Percentiles rank a stretch among this genome's conserved stretches.
Evolutionary conservation across 2,113 vertebrate species (phyloP).

Genomic region (Salvelinus namaycush): DNA sequence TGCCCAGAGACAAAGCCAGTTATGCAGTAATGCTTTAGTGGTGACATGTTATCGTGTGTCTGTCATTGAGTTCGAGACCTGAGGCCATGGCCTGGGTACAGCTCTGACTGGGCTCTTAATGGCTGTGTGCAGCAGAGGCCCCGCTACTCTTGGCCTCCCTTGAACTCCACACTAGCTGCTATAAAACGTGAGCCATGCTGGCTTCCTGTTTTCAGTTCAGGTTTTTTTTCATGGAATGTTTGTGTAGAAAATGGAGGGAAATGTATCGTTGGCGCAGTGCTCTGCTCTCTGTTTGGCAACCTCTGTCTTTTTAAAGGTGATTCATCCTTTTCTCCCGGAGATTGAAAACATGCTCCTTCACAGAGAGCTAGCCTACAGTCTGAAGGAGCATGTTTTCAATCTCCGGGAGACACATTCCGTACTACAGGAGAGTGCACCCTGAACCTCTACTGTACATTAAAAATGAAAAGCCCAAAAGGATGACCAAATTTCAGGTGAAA

Average conservation of each 20-base stretch:
- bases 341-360: constrained; percentile 4
- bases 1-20: too few species aligned
- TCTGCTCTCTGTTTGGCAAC: background rate
- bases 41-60: too few species aligned
- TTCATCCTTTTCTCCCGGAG: background rate
- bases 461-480: too few species aligned
- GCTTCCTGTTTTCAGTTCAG: constrained; percentile 1
- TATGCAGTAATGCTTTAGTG: too few species aligned
- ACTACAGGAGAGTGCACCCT: too few species aligned
- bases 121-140: background rate
- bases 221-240: background rate
- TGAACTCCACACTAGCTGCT: background rate
- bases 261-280: background rate
- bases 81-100: too few species aligned
- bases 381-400: background rate
- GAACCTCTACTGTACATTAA: too few species aligned
- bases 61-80: too few species aligned
- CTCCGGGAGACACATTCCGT: background rate
- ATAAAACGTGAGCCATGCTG: constrained; percentile 1
- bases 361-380: too few species aligned
- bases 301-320: background rate
- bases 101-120: background rate
- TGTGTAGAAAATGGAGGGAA: background rate
- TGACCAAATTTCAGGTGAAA: background rate
- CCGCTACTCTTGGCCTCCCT: background rate